Conservation (phyloP, 2,113 vertebrate genomes). For the Eira barbara region DNA sequence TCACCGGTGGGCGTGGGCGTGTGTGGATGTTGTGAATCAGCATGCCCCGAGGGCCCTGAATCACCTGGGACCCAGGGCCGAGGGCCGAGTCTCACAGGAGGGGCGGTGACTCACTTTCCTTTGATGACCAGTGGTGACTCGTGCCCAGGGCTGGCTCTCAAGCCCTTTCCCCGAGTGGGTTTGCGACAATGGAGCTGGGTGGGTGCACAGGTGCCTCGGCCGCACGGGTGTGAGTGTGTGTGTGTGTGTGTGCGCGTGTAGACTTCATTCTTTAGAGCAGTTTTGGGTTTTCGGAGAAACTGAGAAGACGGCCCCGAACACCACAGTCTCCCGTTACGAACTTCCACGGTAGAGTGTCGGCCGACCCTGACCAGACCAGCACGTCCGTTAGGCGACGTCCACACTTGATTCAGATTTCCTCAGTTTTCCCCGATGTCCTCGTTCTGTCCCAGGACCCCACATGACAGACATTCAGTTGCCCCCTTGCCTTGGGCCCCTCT, state of each 20-base stretch:
- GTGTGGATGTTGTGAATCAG: not conserved
- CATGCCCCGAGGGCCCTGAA: fast-evolving
- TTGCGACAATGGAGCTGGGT: not conserved
- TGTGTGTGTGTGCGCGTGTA: not conserved
- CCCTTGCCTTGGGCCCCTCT: fast-evolving
- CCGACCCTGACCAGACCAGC: fast-evolving
- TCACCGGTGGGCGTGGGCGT: fast-evolving
- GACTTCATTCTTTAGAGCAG: not conserved
- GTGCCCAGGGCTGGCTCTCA: too few relatives aligned
- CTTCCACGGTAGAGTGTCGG: too few relatives aligned
- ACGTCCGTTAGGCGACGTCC: fast-evolving
- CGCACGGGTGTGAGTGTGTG: not conserved
- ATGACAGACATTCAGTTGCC: fast-evolving
- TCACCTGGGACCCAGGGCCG: fast-evolving
- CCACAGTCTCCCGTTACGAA: fast-evolving
- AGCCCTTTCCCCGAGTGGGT: too few relatives aligned
- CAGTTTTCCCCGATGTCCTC: fast-evolving
- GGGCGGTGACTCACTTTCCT: not conserved
- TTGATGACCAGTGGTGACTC: not conserved
- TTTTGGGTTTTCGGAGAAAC: not conserved
- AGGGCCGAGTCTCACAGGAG: not conserved
- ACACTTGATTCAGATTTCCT: fast-evolving
- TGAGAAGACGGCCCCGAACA: fast-evolving
- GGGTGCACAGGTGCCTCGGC: not conserved
- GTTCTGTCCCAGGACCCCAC: too few relatives aligned